Evolutionary conservation across 2,797 vertebrate genomes (phyloP), one percentile per base, ranked within the genome.

Genomic region (Megalops cyprinoides): DNA sequence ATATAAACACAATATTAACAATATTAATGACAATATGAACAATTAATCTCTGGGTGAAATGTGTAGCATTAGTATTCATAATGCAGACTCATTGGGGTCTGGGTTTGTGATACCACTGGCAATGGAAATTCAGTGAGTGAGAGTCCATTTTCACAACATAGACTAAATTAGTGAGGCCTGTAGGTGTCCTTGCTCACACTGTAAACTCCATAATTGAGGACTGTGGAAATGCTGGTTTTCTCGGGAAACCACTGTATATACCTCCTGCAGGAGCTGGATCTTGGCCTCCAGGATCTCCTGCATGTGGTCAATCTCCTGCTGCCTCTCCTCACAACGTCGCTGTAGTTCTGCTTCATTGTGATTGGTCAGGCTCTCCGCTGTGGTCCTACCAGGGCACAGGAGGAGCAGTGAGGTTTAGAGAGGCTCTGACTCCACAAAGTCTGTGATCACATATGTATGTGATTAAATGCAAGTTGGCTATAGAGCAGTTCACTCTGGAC

Each of bases 231-330:
- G 46, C 28, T 34, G 28, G 23, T 73, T 31, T 69, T 7, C 37
- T 46, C 48, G 34, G 28, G 31, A 48, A 23, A 20, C 74, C 14
- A n/a, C 49, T 74, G 42, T 77, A 58, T 58, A 12, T 85, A 97
- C 97, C 95, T 97, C 94, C 74, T 96, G 96, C 65, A 97, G 92
- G 80, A 95, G 93, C 87, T 96, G 95, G 49, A 96, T 95, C 89
- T 97, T 97, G 86, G 93, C 94, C 79, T 96, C 92, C 83, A 97
- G 91, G 84, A 95, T 89, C 78, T 96, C 95, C 0, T 95, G 95
- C 81, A 94, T 93, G 0, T 96, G 95, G 79, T 94, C 91, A 0
- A 95, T 95, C 85, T 97, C 96, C 83, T 94, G 92, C 90, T 96
- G 95, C 1, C 74, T 88, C 82, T 96, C 95, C 12, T 93, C 91